Evolutionary conservation across 2,888 invertebrate species (phyloP), one percentile per base, ranked within the genome.

Genomic region (Lepidochrysops patricia): DNA sequence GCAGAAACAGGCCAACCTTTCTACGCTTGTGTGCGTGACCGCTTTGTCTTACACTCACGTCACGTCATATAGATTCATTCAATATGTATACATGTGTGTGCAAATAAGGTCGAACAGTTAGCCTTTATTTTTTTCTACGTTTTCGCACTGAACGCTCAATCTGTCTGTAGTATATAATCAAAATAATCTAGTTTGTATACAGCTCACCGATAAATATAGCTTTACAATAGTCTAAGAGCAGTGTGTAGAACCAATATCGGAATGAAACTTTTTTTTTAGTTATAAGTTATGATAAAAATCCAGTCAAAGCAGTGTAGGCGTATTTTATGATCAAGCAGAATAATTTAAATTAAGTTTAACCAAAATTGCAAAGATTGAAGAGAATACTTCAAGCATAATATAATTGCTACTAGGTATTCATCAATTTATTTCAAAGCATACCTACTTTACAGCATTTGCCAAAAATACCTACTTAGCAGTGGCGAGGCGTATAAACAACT

Each of bases 151-250:
- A n/a, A n/a, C n/a, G n/a, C n/a, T n/a, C n/a, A n/a, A n/a, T n/a
- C n/a, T n/a, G 50, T 13, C 57, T 59, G 13, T 23, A 37, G 19
- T n/a, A n/a, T n/a, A n/a, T n/a, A 48, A 12, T 48, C 5, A 32
- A 32, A 29, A 12, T 32, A 26, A 23, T 56, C 48, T 34, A 50
- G 29, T 58, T 43, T 57, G 49, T 23, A 13, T 57, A 13, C 57
- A 63, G 59, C 64, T 67, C 66, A 67, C 66, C 66, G 66, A 67
- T 57, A 35, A 35, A 43, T 34, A 49, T 63, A 64, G 64, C 63
- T 67, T 66, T 65, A 66, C 52, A 61, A 54, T 62, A 59, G 34
- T 32, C 37, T 64, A 60, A n/a, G 23, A 37, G 6, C 23, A 9
- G 19, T 54, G 29, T 60, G 48, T 34, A 29, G 15, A 25, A 57